Base-by-base conservation (phyloP, 2,113 vertebrate genomes). In the Uria aalge region DNA sequence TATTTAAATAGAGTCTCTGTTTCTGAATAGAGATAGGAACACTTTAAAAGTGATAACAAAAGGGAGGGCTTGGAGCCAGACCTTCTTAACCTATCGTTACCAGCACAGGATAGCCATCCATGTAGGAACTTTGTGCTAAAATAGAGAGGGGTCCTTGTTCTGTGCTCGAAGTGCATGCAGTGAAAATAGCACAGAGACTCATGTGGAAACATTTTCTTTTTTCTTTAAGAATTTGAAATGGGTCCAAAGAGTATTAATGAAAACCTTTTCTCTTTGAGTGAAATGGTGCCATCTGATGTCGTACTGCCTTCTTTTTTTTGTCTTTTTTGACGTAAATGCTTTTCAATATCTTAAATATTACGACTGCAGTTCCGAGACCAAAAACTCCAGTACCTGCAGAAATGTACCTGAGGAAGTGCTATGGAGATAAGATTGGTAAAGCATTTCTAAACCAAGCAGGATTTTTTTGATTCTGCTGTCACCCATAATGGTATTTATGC, bases 51-150 rank as follows among this genome's bases (percentile, higher is more conserved):
- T 81, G 95, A 97, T 97, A 96, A 97, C 91, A 52, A 67, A 92
- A 90, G 21, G 26, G 75, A 94, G 72, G 96, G 75, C 92, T 91
- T 93, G 95, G 92, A 97, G 96, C 94, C 96, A 97, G 92, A 93
- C 72, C 63, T 96, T 71, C 77, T 94, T 94, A 88, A 93, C 90
- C 88, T 96, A 80, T 94, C 23, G 0, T 83, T 67, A 43, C 55
- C 59, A 80, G 55, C 55, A 45, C 45, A 88, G 90, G 50, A 83
- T 88, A 96, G 75, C 48, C n/a, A 74, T 88, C 79, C 50, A 3
- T 55, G 45, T n/a, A 34, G 67, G 71, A 92, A 6, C 67, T 59
- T 11, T 48, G 20, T 43, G 72, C 75, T 63, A 71, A 12, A 68
- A 64, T 2, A 7, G 75, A 80, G 66, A 53, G 45, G 29, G 26